Evolutionary conservation across 2,888 invertebrate genomes (phyloP), one percentile per base, ranked within the genome.

Genomic region (Agrilus biguttatus): DNA sequence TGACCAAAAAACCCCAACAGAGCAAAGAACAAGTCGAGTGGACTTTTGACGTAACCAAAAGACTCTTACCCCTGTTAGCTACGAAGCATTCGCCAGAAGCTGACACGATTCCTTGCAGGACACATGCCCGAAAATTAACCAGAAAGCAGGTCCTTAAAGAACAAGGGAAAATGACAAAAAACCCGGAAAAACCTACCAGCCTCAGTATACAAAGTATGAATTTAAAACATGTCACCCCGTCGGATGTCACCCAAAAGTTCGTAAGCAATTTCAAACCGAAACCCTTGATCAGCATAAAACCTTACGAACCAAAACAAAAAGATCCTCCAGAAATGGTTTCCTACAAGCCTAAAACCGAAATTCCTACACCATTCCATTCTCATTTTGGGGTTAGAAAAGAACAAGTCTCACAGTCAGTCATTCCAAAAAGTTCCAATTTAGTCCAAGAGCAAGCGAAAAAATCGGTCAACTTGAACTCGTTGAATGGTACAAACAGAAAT

Each of bases 101-200:
- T 38, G 46, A 44, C 34, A 14, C 10, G 33, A 44, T n/a, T n/a
- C 21, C 35, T 32, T 35, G 14, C 32, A 41, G 39, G 41, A 41
- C 38, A 36, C 41, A 37, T 62, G 23, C 65, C 65, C 21, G 65
- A 65, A 46, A 65, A 64, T 65, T 66, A 49, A 63, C 62, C 3
- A 51, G 65, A 13, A 66, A 65, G 43, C 57, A 60, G 5, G 57
- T 65, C 37, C 53, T 52, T n/a, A 53, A 53, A 36, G 56, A 57
- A 33, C 53, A 51, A 21, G 50, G 49, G 33, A 54, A 52, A 23
- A 49, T 49, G 19, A 36, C 14, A 2, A 41, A 40, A 14, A 34
- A 35, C 8, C 45, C 41, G 13, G 39, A 42, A 8, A 57, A 56
- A 48, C 38, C 52, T 1, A 51, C 55, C 1, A 62, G 60, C 47